These are phyloP conservation scores for Chascanopsetta lugubris DNA, from an alignment of 2,113 vertebrate genomes.

Conservation along the genomic window DNA sequence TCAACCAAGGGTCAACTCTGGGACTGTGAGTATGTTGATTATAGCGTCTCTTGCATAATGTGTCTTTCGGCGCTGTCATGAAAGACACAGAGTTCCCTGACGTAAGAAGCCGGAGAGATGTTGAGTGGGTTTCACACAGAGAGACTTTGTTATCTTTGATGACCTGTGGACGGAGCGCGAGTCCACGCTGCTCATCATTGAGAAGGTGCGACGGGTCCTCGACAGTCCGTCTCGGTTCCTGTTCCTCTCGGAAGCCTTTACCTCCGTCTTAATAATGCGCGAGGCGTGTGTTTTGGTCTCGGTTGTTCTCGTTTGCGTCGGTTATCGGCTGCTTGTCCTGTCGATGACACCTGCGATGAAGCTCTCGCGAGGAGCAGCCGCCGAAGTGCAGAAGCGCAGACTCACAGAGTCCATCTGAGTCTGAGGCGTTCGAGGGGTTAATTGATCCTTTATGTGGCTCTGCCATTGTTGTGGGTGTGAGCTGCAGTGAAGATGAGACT, in stretches of 20 bases:
- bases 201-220: not conserved
- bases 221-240: not conserved
- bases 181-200: not conserved
- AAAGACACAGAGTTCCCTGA: conserved; percentile 7
- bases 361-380: conserved; percentile 1
- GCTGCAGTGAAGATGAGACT: too few species aligned
- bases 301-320: conserved; percentile 1
- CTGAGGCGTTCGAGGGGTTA: too few species aligned
- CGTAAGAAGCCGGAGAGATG: not conserved
- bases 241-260: not conserved
- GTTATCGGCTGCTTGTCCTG: not conserved
- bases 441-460: too few species aligned
- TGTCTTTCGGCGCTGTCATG: conserved; percentile 10
- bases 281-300: not conserved
- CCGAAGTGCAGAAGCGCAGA: conserved; percentile 16
- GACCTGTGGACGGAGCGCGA: not conserved
- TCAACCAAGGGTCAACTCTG: conserved; percentile 46
- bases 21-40: conserved; percentile 29
- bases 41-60: conserved; percentile 40
- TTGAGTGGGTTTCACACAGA: not conserved
- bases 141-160: not conserved
- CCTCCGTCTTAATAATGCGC: not conserved
- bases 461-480: too few species aligned
- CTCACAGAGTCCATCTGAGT: conserved; percentile 5
- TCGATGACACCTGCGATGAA: not conserved